These are phyloP conservation scores for Alviniconcha marisindica DNA, from an alignment of 1,140 invertebrate genomes.

Conservation along the genomic window DNA sequence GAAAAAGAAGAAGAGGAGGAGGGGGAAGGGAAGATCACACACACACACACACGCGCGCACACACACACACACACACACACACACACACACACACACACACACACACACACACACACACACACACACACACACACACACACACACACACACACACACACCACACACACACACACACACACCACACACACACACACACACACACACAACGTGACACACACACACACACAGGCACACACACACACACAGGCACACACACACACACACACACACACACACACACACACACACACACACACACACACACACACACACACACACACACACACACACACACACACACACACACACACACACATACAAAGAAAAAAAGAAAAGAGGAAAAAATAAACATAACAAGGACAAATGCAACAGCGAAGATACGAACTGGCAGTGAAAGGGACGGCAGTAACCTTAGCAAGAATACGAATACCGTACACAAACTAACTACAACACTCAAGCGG, in stretches of 20 bases:
- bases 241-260: constrained; percentile 12
- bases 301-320: not conserved
- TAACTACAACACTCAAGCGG: too few species aligned
- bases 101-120: constrained; percentile 10
- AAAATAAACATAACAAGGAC: too few species aligned
- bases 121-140: constrained; percentile 11
- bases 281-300: not conserved
- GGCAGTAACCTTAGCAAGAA: too few species aligned
- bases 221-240: constrained; percentile 8
- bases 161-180: too few species aligned
- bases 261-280: constrained; percentile 15
- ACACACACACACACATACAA: not conserved
- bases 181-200: not conserved
- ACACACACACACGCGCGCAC: not conserved
- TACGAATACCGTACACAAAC: too few species aligned
- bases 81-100: not conserved
- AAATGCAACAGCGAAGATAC: too few species aligned
- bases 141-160: constrained; percentile 26
- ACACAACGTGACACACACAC: not conserved
- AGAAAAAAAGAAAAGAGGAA: too few species aligned
- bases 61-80: not conserved
- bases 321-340: not conserved
- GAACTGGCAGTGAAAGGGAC: too few species aligned
- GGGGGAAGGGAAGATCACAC: too few species aligned
- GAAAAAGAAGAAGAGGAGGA: too few species aligned